phyloP scores from a whole-genome alignment of 2,797 vertebrate genomes.

The Acrossocheilus fasciatus region DNA sequence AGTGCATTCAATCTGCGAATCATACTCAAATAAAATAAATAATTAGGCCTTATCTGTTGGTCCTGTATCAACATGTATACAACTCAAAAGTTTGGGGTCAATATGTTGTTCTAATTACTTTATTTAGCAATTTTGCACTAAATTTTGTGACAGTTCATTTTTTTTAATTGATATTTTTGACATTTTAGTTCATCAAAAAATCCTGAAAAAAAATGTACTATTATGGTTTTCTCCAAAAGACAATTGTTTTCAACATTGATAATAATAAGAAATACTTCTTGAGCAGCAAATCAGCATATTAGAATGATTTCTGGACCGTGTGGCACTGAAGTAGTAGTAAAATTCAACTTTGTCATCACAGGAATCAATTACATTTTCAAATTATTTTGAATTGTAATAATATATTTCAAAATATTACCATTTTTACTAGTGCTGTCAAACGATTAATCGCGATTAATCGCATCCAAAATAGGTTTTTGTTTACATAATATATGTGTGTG shows the following conservation, averaged over 20 bases:
- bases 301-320: background rate
- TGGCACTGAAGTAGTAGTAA: background rate
- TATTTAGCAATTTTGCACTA: background rate
- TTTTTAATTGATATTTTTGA: background rate
- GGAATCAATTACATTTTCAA: background rate
- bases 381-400: background rate
- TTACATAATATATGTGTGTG: too few relatives aligned
- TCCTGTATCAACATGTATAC: background rate
- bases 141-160: background rate
- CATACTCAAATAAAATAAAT: background rate
- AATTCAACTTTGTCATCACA: background rate
- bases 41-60: background rate
- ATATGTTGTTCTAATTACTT: background rate
- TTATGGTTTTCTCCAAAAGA: background rate
- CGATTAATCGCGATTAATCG: too few relatives aligned
- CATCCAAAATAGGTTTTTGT: too few relatives aligned
- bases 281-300: background rate
- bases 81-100: background rate
- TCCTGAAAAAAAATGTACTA: background rate
- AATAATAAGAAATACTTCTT: background rate
- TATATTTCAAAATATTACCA: background rate
- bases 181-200: background rate
- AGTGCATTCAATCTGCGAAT: constrained; percentile 6
- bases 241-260: background rate
- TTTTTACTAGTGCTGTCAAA: too few relatives aligned